phyloP scores from a whole-genome alignment of 2,797 vertebrate genomes.

The Lemur catta region DNA sequence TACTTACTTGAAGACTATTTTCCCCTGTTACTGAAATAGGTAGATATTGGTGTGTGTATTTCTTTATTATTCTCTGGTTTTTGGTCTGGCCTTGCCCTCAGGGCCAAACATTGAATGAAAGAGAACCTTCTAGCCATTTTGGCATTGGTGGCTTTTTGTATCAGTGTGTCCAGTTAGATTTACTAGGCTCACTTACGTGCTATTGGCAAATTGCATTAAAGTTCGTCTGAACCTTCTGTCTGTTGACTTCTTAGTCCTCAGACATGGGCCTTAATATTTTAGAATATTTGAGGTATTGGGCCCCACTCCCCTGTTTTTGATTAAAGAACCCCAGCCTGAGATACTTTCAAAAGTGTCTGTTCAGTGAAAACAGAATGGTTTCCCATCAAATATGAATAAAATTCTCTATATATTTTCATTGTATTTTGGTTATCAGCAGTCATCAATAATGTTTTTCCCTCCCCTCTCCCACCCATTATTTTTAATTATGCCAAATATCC shows the following conservation, averaged over 20 bases:
- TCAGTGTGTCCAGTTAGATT: constrained; percentile 58
- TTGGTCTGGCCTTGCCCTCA: constrained; percentile 66
- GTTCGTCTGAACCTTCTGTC: constrained; percentile 58
- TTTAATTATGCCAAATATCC: constrained; percentile 75
- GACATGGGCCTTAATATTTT: constrained; percentile 66
- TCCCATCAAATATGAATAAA: constrained; percentile 76
- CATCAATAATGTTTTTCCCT: constrained; percentile 67
- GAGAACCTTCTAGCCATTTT: constrained; percentile 65
- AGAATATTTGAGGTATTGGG: constrained; percentile 60
- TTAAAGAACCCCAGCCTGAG: constrained; percentile 64
- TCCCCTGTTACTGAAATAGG: constrained; percentile 57
- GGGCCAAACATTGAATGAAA: constrained; percentile 63
- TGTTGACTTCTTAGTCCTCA: constrained; percentile 70
- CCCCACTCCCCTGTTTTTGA: constrained; percentile 52
- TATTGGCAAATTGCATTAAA: constrained; percentile 62
- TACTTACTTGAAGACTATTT: constrained; percentile 62
- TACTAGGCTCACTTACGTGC: constrained; percentile 53
- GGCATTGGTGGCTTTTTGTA: constrained; percentile 69
- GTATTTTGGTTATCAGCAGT: constrained; percentile 71
- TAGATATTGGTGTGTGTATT: constrained; percentile 69
- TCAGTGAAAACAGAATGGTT: constrained; percentile 62
- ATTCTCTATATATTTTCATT: constrained; percentile 71
- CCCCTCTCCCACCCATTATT: constrained; percentile 36
- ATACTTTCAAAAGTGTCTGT: constrained; percentile 66
- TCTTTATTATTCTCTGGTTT: constrained; percentile 70